Conservation (phyloP, 2,888 invertebrate species). For the Sphecodes monilicornis region DNA sequence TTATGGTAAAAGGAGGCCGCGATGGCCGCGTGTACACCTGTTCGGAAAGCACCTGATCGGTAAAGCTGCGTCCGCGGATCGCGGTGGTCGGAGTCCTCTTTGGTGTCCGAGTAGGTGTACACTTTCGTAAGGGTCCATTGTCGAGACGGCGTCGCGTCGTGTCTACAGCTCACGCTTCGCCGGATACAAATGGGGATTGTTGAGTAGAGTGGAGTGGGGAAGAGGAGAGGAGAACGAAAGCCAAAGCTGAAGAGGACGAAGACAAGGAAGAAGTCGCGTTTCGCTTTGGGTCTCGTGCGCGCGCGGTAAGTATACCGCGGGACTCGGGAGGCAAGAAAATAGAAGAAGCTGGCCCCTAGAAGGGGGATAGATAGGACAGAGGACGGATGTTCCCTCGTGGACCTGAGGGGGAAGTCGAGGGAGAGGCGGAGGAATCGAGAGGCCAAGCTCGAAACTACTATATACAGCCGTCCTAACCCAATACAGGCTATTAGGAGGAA, state of each 20-base stretch:
- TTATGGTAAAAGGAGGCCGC: constrained; percentile 41
- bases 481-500: constrained; percentile 80
- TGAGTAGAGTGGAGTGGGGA: constrained; percentile 9
- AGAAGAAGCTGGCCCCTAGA: constrained; percentile 29
- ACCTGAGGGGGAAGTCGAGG: background rate
- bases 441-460: constrained; percentile 67
- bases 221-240: background rate
- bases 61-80: constrained; percentile 46
- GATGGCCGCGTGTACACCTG: constrained; percentile 51
- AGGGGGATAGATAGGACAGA: background rate
- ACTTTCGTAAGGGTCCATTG: constrained; percentile 66
- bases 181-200: constrained; percentile 63
- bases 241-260: background rate
- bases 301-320: constrained; percentile 1
- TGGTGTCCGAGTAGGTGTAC: constrained; percentile 61
- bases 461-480: constrained; percentile 71
- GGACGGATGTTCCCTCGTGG: constrained; percentile 6
- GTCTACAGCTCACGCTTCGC: constrained; percentile 74
- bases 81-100: constrained; percentile 36
- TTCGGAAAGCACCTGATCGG: constrained; percentile 50
- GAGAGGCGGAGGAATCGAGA: constrained; percentile 33
- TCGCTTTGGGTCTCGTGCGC: constrained; percentile 31
- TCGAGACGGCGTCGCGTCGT: constrained; percentile 71
- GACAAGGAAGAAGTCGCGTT: constrained; percentile 5
- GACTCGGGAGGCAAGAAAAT: constrained; percentile 25